Conservation (phyloP, 2,797 vertebrate genomes). For the Poecilia velifera region DNA sequence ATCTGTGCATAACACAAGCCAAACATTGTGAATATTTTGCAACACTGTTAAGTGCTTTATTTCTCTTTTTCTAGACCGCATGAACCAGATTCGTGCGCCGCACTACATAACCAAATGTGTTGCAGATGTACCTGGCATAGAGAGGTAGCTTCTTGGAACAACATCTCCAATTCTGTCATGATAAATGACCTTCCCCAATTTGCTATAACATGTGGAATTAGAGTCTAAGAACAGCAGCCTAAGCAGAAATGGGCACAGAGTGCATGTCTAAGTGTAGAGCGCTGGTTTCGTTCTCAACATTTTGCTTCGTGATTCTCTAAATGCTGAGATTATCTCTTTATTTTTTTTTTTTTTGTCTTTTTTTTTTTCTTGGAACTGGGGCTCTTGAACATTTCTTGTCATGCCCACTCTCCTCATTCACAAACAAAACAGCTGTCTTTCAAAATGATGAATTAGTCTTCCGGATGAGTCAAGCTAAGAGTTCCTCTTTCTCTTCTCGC, state of each 20-base stretch:
- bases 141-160: constrained; percentile 70
- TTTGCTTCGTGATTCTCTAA: constrained; percentile 45
- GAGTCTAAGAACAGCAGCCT: constrained; percentile 52
- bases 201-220: constrained; percentile 63
- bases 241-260: constrained; percentile 49
- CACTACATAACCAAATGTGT: constrained; percentile 79
- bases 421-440: constrained; percentile 41
- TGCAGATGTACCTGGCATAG: constrained; percentile 78
- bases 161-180: constrained; percentile 63
- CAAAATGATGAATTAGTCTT: constrained; percentile 53
- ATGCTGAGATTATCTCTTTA: constrained; percentile 37
- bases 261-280: constrained; percentile 14
- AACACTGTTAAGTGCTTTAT: background rate
- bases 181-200: constrained; percentile 75
- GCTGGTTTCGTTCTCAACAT: constrained; percentile 41
- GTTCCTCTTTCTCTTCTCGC: constrained; percentile 54
- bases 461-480: constrained; percentile 55
- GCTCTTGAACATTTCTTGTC: background rate
- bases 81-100: constrained; percentile 17
- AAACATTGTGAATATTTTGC: background rate
- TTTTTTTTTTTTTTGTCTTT: constrained; percentile 29
- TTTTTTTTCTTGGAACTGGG: constrained; percentile 44
- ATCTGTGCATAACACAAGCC: background rate
- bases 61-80: background rate
- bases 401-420: background rate